Percentiles rank a stretch among this genome's conserved stretches.
Conservation (phyloP, 2,888 invertebrate species). For the Spilarctia lutea region DNA sequence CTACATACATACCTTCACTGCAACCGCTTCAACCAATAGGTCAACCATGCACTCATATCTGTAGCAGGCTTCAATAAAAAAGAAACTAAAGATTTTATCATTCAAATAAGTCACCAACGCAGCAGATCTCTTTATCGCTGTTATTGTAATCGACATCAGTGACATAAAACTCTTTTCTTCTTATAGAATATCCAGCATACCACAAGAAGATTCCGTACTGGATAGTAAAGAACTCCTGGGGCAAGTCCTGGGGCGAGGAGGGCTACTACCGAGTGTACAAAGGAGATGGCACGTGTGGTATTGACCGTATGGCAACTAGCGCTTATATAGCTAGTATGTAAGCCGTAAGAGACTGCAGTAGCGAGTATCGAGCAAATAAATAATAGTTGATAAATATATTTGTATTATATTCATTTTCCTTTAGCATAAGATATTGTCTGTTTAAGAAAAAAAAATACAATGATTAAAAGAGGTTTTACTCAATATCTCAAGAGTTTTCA, state of each 20-base stretch:
- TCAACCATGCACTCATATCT: no score
- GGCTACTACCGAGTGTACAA: conserved; percentile 98
- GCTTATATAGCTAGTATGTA: conserved; percentile 78
- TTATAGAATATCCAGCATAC: conserved; percentile 91
- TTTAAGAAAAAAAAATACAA: not conserved
- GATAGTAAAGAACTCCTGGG: conserved; percentile 99
- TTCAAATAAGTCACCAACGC: not conserved
- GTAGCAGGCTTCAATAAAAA: no score
- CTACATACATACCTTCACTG: no score
- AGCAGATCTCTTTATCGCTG: not conserved
- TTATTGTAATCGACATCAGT: not conserved
- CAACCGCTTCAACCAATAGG: no score
- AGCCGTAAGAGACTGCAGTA: not conserved
- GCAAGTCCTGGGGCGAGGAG: conserved; percentile 95
- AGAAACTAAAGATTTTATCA: no score
- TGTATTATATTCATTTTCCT: no score
- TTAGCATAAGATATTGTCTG: not conserved
- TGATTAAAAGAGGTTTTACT: not conserved
- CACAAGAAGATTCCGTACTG: conserved; percentile 94
- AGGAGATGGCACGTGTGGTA: conserved; percentile 97
- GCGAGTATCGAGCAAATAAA: conserved; percentile 1
- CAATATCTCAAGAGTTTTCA: no score
- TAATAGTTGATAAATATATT: not conserved
- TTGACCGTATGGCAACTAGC: conserved; percentile 96
- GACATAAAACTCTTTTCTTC: conserved; percentile 9